Evolutionary conservation across 2,113 vertebrate species (phyloP).

Genomic region (Cathartes aura): DNA sequence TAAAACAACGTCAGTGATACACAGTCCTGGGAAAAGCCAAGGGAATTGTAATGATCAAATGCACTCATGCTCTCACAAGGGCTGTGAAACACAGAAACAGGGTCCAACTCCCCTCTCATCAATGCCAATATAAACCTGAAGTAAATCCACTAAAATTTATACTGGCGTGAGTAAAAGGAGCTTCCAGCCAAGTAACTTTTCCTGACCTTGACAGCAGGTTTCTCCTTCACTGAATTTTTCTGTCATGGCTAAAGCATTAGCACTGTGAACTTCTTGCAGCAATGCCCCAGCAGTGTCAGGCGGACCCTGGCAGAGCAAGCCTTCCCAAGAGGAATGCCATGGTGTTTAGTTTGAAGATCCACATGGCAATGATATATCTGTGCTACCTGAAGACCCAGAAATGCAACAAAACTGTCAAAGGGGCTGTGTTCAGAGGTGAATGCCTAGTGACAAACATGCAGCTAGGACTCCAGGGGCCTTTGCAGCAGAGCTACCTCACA

Average conservation of each 20-base stretch:
- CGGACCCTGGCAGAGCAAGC: background rate
- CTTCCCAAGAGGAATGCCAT: background rate
- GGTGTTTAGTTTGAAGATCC: rapidly evolving
- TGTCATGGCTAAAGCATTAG: background rate
- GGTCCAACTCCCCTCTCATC: background rate
- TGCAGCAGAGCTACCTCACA: background rate
- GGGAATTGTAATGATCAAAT: background rate
- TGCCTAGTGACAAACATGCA: rapidly evolving
- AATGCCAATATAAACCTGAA: background rate
- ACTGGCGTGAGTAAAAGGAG: background rate
- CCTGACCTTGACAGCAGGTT: background rate
- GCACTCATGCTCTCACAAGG: background rate
- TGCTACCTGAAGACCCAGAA: background rate
- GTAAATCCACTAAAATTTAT: background rate
- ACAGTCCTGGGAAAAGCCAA: background rate
- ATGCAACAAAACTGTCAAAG: background rate
- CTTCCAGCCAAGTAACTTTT: background rate
- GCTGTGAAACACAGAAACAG: background rate
- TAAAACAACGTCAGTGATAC: background rate
- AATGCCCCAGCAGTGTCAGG: background rate
- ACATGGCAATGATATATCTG: rapidly evolving
- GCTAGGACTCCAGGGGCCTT: background rate
- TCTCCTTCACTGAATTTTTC: background rate
- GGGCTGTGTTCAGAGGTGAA: background rate
- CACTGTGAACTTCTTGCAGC: background rate